phyloP scores from a whole-genome alignment of 1,140 invertebrate species.

The Pseudoatta argentina region DNA sequence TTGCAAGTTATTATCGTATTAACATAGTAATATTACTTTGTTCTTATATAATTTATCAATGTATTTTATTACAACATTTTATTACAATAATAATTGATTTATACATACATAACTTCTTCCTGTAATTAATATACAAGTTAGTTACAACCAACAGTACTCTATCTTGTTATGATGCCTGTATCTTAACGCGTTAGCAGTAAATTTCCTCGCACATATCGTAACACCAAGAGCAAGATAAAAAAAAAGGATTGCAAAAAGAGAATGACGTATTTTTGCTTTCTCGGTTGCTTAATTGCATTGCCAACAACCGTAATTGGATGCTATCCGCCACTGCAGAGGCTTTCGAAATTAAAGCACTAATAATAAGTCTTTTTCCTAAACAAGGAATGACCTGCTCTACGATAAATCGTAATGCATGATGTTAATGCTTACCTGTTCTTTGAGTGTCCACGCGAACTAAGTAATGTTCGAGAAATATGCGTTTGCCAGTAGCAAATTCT shows the following conservation, averaged over 20 bases:
- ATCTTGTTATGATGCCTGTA: neutral
- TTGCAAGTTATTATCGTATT: neutral
- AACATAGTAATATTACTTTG: slow-evolving; percentile 25
- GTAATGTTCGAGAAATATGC: slow-evolving; percentile 26
- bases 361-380: slow-evolving; percentile 45
- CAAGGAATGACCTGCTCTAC: neutral
- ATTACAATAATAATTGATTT: neutral
- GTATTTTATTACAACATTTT: neutral
- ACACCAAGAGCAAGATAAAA: slow-evolving; percentile 1
- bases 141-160: neutral
- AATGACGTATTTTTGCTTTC: slow-evolving; percentile 39
- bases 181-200: slow-evolving; percentile 10
- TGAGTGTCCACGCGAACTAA: slow-evolving; percentile 6
- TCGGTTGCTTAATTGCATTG: slow-evolving; percentile 36
- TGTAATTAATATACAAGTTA: slow-evolving; percentile 11
- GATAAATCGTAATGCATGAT: slow-evolving; percentile 7
- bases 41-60: slow-evolving; percentile 6
- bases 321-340: slow-evolving; percentile 16
- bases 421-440: slow-evolving; percentile 27
- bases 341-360: slow-evolving; percentile 52
- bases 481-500: slow-evolving; percentile 16
- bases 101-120: neutral
- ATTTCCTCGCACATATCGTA: slow-evolving; percentile 34
- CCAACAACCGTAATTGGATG: slow-evolving; percentile 40
- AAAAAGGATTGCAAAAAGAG: slow-evolving; percentile 25